Evolutionary conservation across 1,140 invertebrate genomes (phyloP).

Genomic region (Zaprionus inermis): DNA sequence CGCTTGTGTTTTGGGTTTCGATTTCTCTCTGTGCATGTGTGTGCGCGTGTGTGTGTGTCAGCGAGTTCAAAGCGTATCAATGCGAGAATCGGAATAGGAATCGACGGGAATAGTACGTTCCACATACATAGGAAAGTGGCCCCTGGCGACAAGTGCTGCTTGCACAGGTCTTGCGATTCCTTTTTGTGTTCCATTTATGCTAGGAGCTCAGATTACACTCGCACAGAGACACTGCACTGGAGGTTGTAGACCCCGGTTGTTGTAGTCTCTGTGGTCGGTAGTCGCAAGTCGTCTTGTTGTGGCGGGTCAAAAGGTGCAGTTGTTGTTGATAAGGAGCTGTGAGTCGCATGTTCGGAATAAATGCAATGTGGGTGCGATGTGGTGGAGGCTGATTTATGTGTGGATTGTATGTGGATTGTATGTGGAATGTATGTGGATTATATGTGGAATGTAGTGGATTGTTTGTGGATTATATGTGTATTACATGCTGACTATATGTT

Average conservation of each 20-base stretch:
- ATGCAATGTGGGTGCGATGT: conserved; percentile 25
- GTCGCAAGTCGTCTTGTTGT: conserved; percentile 5
- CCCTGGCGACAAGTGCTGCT: conserved; percentile 29
- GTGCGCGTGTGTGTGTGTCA: conserved; percentile 43
- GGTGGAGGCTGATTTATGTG: not conserved
- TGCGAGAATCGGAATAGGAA: conserved; percentile 25
- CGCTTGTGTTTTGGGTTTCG: conserved; percentile 35
- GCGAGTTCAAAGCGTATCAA: conserved; percentile 67
- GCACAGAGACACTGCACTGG: not conserved
- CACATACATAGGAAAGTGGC: not conserved
- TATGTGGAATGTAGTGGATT: not conserved
- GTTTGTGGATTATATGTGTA: not conserved
- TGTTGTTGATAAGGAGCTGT: conserved; percentile 16
- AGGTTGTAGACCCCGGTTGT: conserved; percentile 31
- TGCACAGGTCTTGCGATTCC: conserved; percentile 13
- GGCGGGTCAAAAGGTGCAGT: conserved; percentile 33
- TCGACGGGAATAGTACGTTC: conserved; percentile 21
- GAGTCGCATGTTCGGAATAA: conserved; percentile 18
- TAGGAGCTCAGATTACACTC: conserved; percentile 28
- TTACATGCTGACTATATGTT: too few relatives aligned
- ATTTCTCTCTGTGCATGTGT: not conserved
- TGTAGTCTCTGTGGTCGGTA: not conserved
- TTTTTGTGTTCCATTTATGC: conserved; percentile 4
- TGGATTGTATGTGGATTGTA: not conserved
- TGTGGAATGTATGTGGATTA: not conserved